Base-by-base conservation (phyloP, 2,113 vertebrate species). In the Paraplagusia blochii region DNA sequence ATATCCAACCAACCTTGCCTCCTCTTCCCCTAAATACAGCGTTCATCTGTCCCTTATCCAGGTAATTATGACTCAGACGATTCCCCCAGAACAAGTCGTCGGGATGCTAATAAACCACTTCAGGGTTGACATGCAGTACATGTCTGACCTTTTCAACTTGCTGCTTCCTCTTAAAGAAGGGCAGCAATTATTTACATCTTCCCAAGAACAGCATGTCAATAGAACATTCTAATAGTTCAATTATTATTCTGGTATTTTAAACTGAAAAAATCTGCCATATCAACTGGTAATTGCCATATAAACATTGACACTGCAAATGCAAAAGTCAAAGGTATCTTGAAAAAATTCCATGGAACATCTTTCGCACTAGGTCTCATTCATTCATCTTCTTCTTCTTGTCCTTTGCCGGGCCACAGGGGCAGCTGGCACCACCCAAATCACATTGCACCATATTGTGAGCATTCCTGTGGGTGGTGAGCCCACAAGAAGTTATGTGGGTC, bases 61-160 rank as follows among this genome's bases (percentile, higher is more conserved):
- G 72, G 76, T 85, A 87, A 87, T 83, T 85, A 78, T 82, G 75
- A 67, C 76, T 72, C 69, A 56, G 70, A 63, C 74, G 47, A 81
- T 80, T 29, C 22, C 82, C 82, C 77, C 69, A 77, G 81, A 87
- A 87, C 84, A 84, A 87, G 84, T 85, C 77, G 67, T 76, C 45
- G 75, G 64, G 87, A 85, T 81, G 84, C 82, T 88, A 88, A 88
- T 87, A 86, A 83, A 84, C 63, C 72, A 64, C 75, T 81, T 79
- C 72, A 19, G 80, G 80, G 73, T 56, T 50, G 42, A 73, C 62
- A 57, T 63, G 73, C 77, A 63, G 71, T 80, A 87, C 87, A 86
- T 45, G 49, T 70, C 76, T 86, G 85, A 87, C 87, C 87, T 87
- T 85, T 87, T 87, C 79, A 86, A 86, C 87, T 80, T 69, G 4